These are phyloP conservation scores for Pheosia tremula DNA, from an alignment of 2,888 invertebrate genomes.

Conservation along the genomic window DNA sequence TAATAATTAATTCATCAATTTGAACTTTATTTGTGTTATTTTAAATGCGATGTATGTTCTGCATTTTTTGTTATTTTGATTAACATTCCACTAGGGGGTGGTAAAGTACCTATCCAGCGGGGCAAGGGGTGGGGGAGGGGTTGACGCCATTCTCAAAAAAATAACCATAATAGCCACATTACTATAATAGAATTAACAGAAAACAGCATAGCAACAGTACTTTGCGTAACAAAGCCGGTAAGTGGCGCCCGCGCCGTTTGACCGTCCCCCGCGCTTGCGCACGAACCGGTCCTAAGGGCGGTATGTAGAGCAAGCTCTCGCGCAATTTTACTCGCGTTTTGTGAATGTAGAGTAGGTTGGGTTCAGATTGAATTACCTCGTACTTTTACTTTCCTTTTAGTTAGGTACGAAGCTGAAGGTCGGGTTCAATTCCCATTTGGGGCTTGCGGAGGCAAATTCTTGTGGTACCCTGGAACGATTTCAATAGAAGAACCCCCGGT, in stretches of 20 bases:
- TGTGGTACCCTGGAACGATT: too few relatives aligned
- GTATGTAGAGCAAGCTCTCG: conserved; percentile 43
- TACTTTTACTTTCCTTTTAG: conserved; percentile 2
- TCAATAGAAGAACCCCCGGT: too few relatives aligned
- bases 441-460: too few relatives aligned
- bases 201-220: background rate
- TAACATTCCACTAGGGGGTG: too few relatives aligned
- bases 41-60: too few relatives aligned
- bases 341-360: conserved; percentile 5
- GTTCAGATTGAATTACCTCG: background rate
- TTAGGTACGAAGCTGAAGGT: background rate
- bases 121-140: too few relatives aligned
- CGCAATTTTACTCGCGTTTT: conserved; percentile 9
- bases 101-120: too few relatives aligned
- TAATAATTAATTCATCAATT: too few relatives aligned
- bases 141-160: too few relatives aligned
- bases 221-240: conserved; percentile 31
- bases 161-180: too few relatives aligned
- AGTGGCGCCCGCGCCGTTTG: conserved; percentile 10
- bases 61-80: too few relatives aligned
- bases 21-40: too few relatives aligned
- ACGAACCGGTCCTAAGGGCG: conserved; percentile 52
- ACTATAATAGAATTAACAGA: background rate
- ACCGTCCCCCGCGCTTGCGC: conserved; percentile 22
- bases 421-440: background rate